Percentiles rank a stretch among this genome's conserved stretches.
Conservation (phyloP, 2,888 invertebrate species). For the Cremastinae sp. region DNA sequence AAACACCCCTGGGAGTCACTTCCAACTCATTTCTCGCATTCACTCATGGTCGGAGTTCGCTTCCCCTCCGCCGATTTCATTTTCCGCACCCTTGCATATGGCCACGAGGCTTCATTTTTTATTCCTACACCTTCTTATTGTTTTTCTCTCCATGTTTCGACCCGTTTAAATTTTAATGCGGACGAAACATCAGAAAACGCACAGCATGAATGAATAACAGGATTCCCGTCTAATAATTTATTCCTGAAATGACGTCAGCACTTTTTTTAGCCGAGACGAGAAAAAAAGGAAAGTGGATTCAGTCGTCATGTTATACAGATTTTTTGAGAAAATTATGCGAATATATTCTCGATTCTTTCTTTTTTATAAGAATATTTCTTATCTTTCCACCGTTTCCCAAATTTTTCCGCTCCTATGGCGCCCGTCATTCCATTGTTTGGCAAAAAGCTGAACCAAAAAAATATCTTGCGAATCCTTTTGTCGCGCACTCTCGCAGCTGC, state of each 20-base stretch:
- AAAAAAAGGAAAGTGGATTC: too few species aligned
- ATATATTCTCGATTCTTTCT: conserved; percentile 1
- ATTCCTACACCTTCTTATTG: conserved; percentile 15
- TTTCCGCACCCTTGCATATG: conserved; percentile 37
- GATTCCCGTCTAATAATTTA: background rate
- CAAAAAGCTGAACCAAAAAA: conserved; percentile 13
- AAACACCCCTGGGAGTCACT: conserved; percentile 29
- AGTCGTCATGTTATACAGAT: too few species aligned
- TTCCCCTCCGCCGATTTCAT: conserved; percentile 35
- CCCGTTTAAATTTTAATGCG: conserved; percentile 11
- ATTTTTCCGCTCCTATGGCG: conserved; percentile 13
- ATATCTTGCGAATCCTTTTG: conserved; percentile 30
- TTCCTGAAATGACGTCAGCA: background rate
- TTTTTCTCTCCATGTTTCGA: conserved; percentile 11
- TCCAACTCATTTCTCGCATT: conserved; percentile 35
- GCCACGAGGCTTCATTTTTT: conserved; percentile 15
- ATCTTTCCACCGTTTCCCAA: conserved; percentile 10
- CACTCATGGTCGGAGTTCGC: conserved; percentile 18
- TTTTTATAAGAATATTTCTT: conserved; percentile 11
- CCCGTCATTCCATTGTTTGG: conserved; percentile 20
- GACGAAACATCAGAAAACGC: background rate
- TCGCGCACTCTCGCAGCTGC: conserved; percentile 3
- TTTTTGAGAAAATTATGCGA: background rate
- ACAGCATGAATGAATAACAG: background rate
- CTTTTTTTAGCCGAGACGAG: too few species aligned